Base-by-base conservation (phyloP, 2,797 vertebrate species). In the Spinus olivaceus region DNA sequence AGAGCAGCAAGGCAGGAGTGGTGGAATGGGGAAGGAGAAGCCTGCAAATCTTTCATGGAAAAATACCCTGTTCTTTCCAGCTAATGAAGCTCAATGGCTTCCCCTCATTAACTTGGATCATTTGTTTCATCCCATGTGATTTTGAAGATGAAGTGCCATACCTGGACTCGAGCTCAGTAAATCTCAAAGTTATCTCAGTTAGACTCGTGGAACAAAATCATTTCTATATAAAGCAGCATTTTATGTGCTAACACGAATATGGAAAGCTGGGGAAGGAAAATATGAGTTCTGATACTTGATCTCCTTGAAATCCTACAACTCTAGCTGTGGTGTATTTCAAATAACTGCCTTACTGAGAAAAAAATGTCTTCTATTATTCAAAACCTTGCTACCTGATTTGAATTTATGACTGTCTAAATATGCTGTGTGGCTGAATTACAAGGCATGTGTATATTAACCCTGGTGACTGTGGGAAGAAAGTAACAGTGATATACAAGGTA, bases 321-420 rank as follows among this genome's bases (percentile, higher is more conserved):
- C 19, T 10, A 73, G 61, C 37, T 76, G 37, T n/a, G 47, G 60
- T 88, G 9, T 63, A 56, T 89, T 89, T 93, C 64, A 67, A 92
- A 39, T 74, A 91, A 65, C 46, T 74, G 35, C 57, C 44, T 78
- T 65, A 14, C 65, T 89, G 51, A 93, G 79, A 74, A 86, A 88
- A 89, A 87, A 91, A 71, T 2, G 13, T 71, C 35, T 84, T 63
- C 2, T 32, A 4, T 71, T 91, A 72, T 80, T 85, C 28, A 71
- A 85, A 27, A 14, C 6, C 14, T 32, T 71, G 59, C 79, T 95
- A 93, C 81, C 84, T 91, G 78, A 57, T 77, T 90, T 61, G 64
- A 82, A 86, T 95, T 95, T 94, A 91, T 87, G 81, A 28, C 74
- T 71, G 30, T 61, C 64, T 80, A 78, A 91, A 53, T 77, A 51